phyloP scores from a whole-genome alignment of 2,888 invertebrate species.

The Meandrusa payeni region DNA sequence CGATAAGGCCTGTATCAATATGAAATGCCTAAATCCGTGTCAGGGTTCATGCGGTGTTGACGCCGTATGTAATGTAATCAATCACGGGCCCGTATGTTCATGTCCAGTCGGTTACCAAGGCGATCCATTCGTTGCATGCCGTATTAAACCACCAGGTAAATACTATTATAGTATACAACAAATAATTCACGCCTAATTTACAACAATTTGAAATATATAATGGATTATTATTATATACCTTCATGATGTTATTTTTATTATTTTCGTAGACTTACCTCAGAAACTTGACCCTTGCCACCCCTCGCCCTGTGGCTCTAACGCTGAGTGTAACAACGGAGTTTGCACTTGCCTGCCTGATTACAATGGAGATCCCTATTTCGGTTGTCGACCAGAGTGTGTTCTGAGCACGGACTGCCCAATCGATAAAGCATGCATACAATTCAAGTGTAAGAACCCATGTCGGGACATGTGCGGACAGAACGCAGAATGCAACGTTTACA shows the following conservation, averaged over 20 bases:
- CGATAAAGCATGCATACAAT: conserved; percentile 88
- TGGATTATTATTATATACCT: conserved; percentile 13
- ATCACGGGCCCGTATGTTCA: conserved; percentile 87
- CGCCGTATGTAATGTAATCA: conserved; percentile 87
- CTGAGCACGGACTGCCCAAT: conserved; percentile 89
- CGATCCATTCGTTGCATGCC: conserved; percentile 87
- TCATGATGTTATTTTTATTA: too few relatives aligned
- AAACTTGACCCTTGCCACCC: conserved; percentile 85
- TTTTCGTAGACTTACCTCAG: conserved; percentile 51
- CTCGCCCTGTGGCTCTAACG: conserved; percentile 89
- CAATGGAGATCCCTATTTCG: conserved; percentile 88
- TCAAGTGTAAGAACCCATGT: conserved; percentile 92
- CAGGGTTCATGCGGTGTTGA: conserved; percentile 87
- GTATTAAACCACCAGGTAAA: conserved; percentile 71
- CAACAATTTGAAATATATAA: background rate
- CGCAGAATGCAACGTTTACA: conserved; percentile 89
- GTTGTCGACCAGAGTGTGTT: conserved; percentile 91
- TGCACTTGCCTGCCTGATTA: conserved; percentile 89
- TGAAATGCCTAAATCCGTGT: conserved; percentile 90
- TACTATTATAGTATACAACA: background rate
- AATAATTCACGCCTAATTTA: too few relatives aligned
- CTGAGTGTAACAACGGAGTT: conserved; percentile 85
- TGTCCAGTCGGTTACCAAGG: conserved; percentile 84
- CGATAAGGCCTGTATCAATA: conserved; percentile 87
- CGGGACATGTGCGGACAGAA: conserved; percentile 89